Percentiles rank a stretch among this genome's conserved stretches.
Conservation (phyloP, 2,888 invertebrate species). For the Brachyopa scutellaris region DNA sequence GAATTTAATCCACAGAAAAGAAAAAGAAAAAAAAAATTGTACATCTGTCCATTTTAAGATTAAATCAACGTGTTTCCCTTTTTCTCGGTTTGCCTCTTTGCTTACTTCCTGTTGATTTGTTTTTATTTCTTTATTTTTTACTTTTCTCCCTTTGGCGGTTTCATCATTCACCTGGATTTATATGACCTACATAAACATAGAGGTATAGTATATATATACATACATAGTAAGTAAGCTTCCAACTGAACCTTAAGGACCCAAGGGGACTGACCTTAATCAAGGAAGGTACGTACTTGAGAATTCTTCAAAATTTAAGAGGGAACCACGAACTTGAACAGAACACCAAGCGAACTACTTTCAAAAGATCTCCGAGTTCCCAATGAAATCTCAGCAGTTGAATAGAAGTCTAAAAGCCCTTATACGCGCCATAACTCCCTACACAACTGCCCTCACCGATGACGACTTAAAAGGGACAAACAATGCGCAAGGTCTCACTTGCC, state of each 20-base stretch:
- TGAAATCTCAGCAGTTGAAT: slow-evolving; percentile 38
- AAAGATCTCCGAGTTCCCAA: neutral
- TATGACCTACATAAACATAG: slow-evolving; percentile 69
- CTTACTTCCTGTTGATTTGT: neutral
- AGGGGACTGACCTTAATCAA: slow-evolving; percentile 65
- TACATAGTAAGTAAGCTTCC: slow-evolving; percentile 15
- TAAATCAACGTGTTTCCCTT: slow-evolving; percentile 31
- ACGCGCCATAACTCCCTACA: slow-evolving; percentile 44
- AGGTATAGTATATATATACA: no score
- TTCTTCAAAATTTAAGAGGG: slow-evolving; percentile 11
- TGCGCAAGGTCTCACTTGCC: slow-evolving; percentile 52
- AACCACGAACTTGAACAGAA: slow-evolving; percentile 57
- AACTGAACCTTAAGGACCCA: slow-evolving; percentile 36
- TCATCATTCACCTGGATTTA: slow-evolving; percentile 56
- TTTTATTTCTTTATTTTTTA: neutral
- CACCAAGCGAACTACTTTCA: neutral
- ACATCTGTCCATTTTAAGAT: slow-evolving; percentile 59
- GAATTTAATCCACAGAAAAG: neutral
- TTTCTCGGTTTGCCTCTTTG: slow-evolving; percentile 8
- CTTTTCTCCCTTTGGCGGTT: no score
- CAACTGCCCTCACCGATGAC: no score
- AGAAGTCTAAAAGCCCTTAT: slow-evolving; percentile 60
- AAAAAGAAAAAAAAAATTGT: slow-evolving; percentile 7
- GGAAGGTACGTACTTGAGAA: neutral
- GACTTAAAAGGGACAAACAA: slow-evolving; percentile 55